phyloP scores from a whole-genome alignment of 1,140 invertebrate species.

The Brachionus calyciflorus region DNA sequence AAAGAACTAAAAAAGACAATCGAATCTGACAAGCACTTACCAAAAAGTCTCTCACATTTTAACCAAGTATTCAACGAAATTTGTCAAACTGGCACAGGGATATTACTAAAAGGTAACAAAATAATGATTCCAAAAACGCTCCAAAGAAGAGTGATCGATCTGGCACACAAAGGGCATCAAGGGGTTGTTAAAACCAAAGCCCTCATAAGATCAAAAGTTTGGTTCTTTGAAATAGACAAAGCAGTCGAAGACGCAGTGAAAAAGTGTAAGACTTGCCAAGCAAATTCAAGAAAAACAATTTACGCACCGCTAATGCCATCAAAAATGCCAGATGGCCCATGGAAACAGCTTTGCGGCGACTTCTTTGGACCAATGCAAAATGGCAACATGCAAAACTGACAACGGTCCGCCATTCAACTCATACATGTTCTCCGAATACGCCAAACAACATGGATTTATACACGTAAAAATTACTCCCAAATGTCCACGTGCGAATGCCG shows the following conservation, averaged over 20 bases:
- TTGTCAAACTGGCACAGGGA: background rate
- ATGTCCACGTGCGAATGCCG: conserved; percentile 47
- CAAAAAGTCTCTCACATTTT: background rate
- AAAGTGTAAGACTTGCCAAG: background rate
- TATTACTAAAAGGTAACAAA: background rate
- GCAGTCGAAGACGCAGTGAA: background rate
- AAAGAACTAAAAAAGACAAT: background rate
- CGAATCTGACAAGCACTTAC: background rate
- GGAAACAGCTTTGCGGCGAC: background rate
- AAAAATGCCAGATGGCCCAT: background rate
- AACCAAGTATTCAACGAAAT: background rate
- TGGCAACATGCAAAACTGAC: conserved; percentile 47
- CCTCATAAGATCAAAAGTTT: conserved; percentile 1
- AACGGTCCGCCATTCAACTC: conserved; percentile 49
- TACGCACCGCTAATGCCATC: conserved; percentile 7
- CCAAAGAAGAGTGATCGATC: background rate
- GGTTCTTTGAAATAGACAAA: background rate
- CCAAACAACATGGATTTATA: conserved; percentile 42
- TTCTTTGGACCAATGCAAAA: background rate
- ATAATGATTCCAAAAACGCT: background rate
- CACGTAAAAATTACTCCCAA: conserved; percentile 48
- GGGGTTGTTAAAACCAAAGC: background rate
- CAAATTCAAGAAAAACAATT: background rate
- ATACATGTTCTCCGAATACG: conserved; percentile 45
- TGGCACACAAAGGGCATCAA: conserved; percentile 13